Evolutionary conservation across 2,888 invertebrate genomes (phyloP).

Genomic region (Megaustenia siamemsis): DNA sequence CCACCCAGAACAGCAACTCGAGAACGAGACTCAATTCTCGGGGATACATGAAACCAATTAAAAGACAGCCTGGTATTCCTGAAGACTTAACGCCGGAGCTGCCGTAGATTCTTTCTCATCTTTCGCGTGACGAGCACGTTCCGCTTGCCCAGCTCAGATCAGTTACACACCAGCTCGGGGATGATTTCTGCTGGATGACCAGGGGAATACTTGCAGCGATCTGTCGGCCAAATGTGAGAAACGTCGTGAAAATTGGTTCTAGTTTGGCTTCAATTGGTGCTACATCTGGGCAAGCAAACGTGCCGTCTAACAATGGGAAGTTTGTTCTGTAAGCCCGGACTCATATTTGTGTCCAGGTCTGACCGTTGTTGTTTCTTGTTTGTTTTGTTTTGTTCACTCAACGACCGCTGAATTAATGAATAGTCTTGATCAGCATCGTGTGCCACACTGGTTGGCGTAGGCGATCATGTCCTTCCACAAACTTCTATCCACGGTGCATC

Average conservation of each 20-base stretch:
- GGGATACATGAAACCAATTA: no score
- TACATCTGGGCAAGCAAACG: not conserved
- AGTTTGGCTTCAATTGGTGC: not conserved
- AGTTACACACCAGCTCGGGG: constrained; percentile 15
- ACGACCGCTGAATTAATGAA: no score
- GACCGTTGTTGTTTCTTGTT: no score
- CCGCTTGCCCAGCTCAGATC: not conserved
- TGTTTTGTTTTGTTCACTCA: no score
- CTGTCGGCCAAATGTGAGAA: not conserved
- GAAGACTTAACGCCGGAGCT: not conserved
- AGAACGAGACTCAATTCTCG: not conserved
- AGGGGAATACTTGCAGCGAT: not conserved
- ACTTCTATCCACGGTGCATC: no score
- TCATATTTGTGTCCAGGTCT: no score
- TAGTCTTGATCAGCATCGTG: no score
- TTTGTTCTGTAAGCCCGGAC: no score
- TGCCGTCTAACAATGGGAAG: no score
- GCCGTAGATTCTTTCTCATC: constrained; percentile 36
- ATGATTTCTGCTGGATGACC: not conserved
- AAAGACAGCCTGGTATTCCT: constrained; percentile 38
- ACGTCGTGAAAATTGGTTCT: not conserved
- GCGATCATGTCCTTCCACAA: no score
- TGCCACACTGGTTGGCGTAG: no score
- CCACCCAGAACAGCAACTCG: not conserved
- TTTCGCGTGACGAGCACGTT: constrained; percentile 36